phyloP scores from a whole-genome alignment of 2,888 invertebrate species.

The Temnothorax rugatulus region DNA sequence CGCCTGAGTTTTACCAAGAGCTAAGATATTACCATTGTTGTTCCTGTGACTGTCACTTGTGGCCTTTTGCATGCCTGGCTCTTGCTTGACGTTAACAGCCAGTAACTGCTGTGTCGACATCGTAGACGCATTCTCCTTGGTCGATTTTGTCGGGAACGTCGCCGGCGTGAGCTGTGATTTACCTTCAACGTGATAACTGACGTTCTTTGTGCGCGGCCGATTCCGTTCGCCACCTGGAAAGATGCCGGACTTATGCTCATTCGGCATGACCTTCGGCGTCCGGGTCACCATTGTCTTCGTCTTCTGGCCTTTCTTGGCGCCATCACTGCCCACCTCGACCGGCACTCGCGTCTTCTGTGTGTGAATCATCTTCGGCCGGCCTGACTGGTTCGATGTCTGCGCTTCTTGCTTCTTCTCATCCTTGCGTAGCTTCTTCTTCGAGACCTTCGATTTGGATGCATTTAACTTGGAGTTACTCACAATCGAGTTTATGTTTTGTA shows the following conservation, averaged over 20 bases:
- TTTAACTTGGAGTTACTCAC: conserved; percentile 85
- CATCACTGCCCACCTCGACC: conserved; percentile 86
- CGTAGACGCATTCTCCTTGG: conserved; percentile 74
- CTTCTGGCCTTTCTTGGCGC: conserved; percentile 88
- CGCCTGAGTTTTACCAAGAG: conserved; percentile 69
- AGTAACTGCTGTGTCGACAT: conserved; percentile 43
- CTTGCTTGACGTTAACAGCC: conserved; percentile 66
- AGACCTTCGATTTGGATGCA: conserved; percentile 80
- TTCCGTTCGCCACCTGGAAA: conserved; percentile 86
- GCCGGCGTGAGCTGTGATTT: conserved; percentile 87
- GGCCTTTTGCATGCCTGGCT: conserved; percentile 68
- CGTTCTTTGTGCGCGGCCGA: conserved; percentile 90
- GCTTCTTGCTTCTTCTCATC: conserved; percentile 81
- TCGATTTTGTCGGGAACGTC: conserved; percentile 85
- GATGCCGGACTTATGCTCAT: conserved; percentile 84
- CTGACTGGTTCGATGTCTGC: conserved; percentile 85
- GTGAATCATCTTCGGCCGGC: conserved; percentile 92
- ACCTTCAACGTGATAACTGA: conserved; percentile 88
- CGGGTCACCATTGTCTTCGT: conserved; percentile 88
- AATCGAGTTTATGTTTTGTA: conserved; percentile 86
- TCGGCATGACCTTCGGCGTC: conserved; percentile 86
- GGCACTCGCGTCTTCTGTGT: conserved; percentile 89
- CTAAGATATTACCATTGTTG: conserved; percentile 80
- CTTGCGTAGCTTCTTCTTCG: conserved; percentile 83
- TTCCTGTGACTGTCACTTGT: conserved; percentile 77